Evolutionary conservation across 2,113 vertebrate species (phyloP), one percentile per base, ranked within the genome.

Genomic region (Chaenogobius annularis): DNA sequence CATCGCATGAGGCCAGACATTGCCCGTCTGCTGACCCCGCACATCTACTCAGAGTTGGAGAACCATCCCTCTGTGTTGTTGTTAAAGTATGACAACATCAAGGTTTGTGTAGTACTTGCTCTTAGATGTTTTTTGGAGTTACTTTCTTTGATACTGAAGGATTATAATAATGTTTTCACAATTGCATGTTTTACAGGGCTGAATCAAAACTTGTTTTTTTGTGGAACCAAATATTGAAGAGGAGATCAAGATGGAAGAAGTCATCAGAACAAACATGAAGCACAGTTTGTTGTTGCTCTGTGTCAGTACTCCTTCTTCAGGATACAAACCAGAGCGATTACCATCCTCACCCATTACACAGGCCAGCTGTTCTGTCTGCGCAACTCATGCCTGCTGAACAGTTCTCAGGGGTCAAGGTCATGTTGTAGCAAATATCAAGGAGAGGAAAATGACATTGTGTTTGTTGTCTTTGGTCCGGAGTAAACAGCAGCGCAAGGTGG

Each of bases 351-450:
- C 13, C 98, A 97, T 59, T 98, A 98, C 0, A 95, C 94, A 0
- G 96, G 96, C 14, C 97, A 99, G 86, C 93, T 99, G 44, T 90
- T 94, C 83, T 96, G 95, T 72, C 91, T 99, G 77, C 94, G 90
- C 37, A 95, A 88, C 89, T 95, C 9, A 95, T 98, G 95, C 96
- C 95, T 26, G 89, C 82, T 13, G 91, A 75, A 8, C 66, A 83
- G 15, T 99, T 97, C 62, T 40, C 86, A 44, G 96, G 95, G 0
- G 94, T 99, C 78, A 97, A 92, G 84, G 96, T 98, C 95, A 96
- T 0, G 97, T 99, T 0, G 97, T 99, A 12, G 97, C 91, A 98
- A 98, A 77, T 99, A 98, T 85, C 97, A 99, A 80, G 97, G 97
- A 2, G 96, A 99, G 73, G 97, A 99, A 83, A 99, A 99, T 40